Evolutionary conservation across 23 tunicate species (phyloP), one percentile per base, ranked within the genome.

Genomic region (Trididemnum nubilum): DNA sequence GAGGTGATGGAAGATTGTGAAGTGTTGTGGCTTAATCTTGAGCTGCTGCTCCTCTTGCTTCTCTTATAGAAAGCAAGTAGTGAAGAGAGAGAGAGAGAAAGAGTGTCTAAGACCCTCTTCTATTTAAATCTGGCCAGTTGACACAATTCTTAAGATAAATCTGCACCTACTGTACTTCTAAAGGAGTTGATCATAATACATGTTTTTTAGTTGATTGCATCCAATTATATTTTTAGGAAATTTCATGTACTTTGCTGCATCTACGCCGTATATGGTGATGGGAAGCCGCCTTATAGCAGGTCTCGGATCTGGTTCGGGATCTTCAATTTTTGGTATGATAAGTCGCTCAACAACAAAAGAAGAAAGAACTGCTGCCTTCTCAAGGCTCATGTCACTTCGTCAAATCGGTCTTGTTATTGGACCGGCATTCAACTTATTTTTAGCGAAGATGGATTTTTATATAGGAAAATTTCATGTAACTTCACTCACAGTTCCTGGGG

Each of bases 401-500:
- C 97, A 92, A 79, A 58, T 92, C 40, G 97, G 97, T 26, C 79
- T 92, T 25, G 28, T 92, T 9, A 59, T 92, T 39, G 97, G 97
- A 39, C 97, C 97, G 3, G 97, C 88, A 22, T 92, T 83, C 49
- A 92, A 87, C 72, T 9, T 92, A 25, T 79, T 87, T 34, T 52
- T 92, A 28, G 36, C 59, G 19, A 86, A 75, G 34, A 22, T 92
- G 51, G 70, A 92, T 51, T 92, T 82, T 79, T 76, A 87, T 28
- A 78, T 87, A 26, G 97, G 97, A 22, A 78, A 77, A 28, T 73
- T 87, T 24, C 82, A 65, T 69, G 85, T 92, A 0, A 82, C 74
- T 49, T 30, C 82, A 1, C 79, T 58, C 36, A 83, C 97, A 0
- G 81, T 78, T 9, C 89, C 92, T 28, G 97, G 97, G 64, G 89